Conservation (phyloP, 2,888 invertebrate species). For the Hirtodrosophila trivittata region DNA sequence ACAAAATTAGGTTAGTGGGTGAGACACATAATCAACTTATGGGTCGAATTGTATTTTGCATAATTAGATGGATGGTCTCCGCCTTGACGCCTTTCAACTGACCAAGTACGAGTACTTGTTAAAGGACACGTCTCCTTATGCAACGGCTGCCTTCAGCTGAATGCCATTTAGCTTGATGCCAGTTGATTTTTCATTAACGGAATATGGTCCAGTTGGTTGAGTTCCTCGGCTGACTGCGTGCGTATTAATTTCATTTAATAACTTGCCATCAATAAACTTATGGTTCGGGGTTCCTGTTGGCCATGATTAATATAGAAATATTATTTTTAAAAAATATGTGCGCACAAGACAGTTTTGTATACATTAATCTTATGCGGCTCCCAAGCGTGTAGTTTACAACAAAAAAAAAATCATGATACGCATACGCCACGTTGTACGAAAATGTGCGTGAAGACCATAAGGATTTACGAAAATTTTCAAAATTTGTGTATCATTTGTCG, state of each 20-base stretch:
- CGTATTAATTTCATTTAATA: slow-evolving; percentile 60
- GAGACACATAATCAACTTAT: slow-evolving; percentile 77
- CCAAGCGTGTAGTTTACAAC: slow-evolving; percentile 40
- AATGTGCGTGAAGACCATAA: neutral
- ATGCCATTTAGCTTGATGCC: slow-evolving; percentile 30
- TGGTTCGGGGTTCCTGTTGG: slow-evolving; percentile 14
- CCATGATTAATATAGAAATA: slow-evolving; percentile 49
- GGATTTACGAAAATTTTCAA: slow-evolving; percentile 3
- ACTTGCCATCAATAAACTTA: slow-evolving; percentile 56
- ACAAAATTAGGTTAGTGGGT: slow-evolving; percentile 76
- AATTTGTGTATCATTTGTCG: neutral
- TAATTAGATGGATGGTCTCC: slow-evolving; percentile 64
- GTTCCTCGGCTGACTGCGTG: slow-evolving; percentile 20
- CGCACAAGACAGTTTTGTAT: slow-evolving; percentile 6
- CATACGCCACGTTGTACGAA: slow-evolving; percentile 47
- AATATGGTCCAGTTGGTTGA: slow-evolving; percentile 34
- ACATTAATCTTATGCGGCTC: slow-evolving; percentile 59
- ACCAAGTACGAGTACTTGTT: slow-evolving; percentile 47
- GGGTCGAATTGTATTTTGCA: slow-evolving; percentile 65
- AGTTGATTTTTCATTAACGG: slow-evolving; percentile 71
- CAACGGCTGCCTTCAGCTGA: slow-evolving; percentile 14
- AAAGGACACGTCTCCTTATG: slow-evolving; percentile 35
- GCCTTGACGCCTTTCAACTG: slow-evolving; percentile 51
- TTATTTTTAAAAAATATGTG: slow-evolving; percentile 25
- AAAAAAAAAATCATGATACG: slow-evolving; percentile 36